Conservation (phyloP, 2,888 invertebrate species). For the Onchidella celtica region DNA sequence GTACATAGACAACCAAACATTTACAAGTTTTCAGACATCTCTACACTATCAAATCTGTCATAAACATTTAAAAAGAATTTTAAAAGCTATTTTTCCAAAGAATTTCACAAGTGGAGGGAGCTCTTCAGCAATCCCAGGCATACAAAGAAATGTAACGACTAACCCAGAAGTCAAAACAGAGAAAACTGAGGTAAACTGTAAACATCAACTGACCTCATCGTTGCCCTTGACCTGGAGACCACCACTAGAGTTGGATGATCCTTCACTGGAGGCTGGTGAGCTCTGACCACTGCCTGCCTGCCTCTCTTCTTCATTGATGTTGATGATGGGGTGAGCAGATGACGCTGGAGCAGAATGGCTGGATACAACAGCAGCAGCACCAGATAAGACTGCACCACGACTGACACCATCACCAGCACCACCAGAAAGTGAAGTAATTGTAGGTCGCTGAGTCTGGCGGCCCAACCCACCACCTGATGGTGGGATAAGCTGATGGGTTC, state of each 20-base stretch:
- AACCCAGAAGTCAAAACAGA: too few species aligned
- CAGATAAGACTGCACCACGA: not conserved
- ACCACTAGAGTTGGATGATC: slow-evolving; percentile 56
- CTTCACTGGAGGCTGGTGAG: slow-evolving; percentile 75
- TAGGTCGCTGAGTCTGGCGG: not conserved
- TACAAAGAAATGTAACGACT: too few species aligned
- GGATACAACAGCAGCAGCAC: not conserved
- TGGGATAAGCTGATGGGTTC: not conserved
- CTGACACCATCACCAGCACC: slow-evolving; percentile 8
- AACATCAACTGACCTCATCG: slow-evolving; percentile 43
- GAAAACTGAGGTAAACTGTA: too few species aligned
- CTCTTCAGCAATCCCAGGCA: too few species aligned
- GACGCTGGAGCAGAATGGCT: slow-evolving; percentile 1
- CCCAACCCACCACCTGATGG: not conserved
- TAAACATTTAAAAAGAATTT: too few species aligned
- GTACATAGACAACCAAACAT: too few species aligned
- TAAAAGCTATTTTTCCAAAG: too few species aligned
- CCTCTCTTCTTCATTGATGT: slow-evolving; percentile 69
- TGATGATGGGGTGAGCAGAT: slow-evolving; percentile 59
- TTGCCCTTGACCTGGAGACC: slow-evolving; percentile 29
- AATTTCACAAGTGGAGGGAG: too few species aligned
- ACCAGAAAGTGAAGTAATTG: too few species aligned
- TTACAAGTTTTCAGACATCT: too few species aligned
- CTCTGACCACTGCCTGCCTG: slow-evolving; percentile 77
- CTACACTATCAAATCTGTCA: too few species aligned